Evolutionary conservation across 2,113 vertebrate species (phyloP), one percentile per base, ranked within the genome.

Genomic region (Scomber japonicus): DNA sequence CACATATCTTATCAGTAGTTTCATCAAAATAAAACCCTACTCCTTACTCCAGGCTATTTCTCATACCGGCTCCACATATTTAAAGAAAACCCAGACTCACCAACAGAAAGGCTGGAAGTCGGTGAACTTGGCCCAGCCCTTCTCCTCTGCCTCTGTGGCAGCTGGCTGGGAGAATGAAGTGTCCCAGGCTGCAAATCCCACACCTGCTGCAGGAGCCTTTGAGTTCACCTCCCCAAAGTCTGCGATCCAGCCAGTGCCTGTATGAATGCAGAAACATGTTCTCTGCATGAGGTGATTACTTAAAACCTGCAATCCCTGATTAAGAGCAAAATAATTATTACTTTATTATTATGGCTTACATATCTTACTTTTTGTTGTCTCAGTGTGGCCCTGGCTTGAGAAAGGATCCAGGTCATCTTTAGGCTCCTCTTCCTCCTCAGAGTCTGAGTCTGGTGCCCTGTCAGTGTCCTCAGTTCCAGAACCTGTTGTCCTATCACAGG

Each of bases 91-190:
- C 4, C 17, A 16, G 27, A 71, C 94, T 95, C 77, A 98, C 98
- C 98, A 99, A 89, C 98, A 99, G 92, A 98, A 98, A 5, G 97
- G 96, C 85, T 98, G 98, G 83, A 98, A 98, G 92, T 98, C 97
- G 0, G 96, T 93, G 62, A 99, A 99, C 70, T 95, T 97, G 40
- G 97, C 97, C 98, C 97, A 99, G 24, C 97, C 97, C 59, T 97
- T 97, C 60, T 97, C 97, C 72, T 97, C 96, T 0, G 94, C 77
- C 13, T 95, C 64, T 4, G 91, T 68, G 48, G 71, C 44, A 64
- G 92, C 78, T 57, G 92, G 91, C 46, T 93, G 89, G 0, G 93
- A 80, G 0, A 84, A 61, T 0, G 95, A 78, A 0, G 91, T 89
- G 15, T 96, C 96, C 97, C 98, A 98, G 12, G 96, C 81, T 12